Conservation (phyloP, 1,140 invertebrate genomes). For the Coptotermes formosanus region DNA sequence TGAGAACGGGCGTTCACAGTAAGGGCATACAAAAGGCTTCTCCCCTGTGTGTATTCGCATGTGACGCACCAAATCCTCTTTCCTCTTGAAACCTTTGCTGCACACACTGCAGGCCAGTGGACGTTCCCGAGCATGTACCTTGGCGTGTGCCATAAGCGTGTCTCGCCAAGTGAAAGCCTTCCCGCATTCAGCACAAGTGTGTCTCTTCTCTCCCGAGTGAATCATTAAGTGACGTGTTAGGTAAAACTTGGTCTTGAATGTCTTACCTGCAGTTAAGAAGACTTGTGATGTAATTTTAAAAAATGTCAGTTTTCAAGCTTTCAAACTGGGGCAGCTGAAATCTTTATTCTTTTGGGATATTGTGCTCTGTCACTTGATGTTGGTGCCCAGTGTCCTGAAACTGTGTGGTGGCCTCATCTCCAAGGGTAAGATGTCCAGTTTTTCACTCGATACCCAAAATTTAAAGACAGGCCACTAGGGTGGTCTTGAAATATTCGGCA, state of each 20-base stretch:
- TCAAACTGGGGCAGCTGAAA: too few species aligned
- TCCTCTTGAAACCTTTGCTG: constrained; percentile 42
- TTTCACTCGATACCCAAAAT: too few species aligned
- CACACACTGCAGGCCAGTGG: constrained; percentile 44
- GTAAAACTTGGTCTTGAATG: background rate
- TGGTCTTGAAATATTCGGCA: too few species aligned
- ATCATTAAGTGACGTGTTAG: background rate
- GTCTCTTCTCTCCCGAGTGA: constrained; percentile 14
- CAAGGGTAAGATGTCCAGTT: too few species aligned
- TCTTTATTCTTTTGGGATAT: too few species aligned
- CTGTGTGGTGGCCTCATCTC: too few species aligned
- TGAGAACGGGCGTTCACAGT: constrained; percentile 50
- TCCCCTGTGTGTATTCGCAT: constrained; percentile 51
- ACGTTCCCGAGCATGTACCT: constrained; percentile 53
- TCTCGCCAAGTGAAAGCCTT: background rate
- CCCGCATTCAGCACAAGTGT: constrained; percentile 4
- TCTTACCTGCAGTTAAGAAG: background rate
- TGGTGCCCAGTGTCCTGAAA: too few species aligned
- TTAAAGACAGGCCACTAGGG: too few species aligned
- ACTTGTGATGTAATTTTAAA: background rate
- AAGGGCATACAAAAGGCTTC: constrained; percentile 47
- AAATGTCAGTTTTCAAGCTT: too few species aligned
- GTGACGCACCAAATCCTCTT: constrained; percentile 47
- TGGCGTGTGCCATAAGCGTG: constrained; percentile 48
- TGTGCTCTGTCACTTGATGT: too few species aligned